Evolutionary conservation across 2,888 invertebrate genomes (phyloP), one percentile per base, ranked within the genome.

Genomic region (Antitype chi): DNA sequence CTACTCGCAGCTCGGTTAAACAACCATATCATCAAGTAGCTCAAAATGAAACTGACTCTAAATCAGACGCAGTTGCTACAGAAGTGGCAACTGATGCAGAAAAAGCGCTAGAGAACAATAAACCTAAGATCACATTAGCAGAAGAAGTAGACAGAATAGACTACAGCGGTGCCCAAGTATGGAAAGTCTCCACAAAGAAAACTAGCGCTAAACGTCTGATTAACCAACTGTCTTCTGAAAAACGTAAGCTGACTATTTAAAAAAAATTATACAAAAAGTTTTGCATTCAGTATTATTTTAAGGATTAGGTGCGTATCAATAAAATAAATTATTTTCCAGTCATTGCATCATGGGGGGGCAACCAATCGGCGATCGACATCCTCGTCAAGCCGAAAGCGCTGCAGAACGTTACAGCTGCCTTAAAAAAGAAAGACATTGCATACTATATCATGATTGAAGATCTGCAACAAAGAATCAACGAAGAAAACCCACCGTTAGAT

Each of bases 151-250:
- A 89, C 25, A 95, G 90, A 89, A 96, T 98, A 63, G 97, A 97
- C 70, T 98, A 98, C 92, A 97, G 97, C 69, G 98, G 98, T 5
- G 97, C 98, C 28, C 98, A 98, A 94, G 93, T 98, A 25, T 98
- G 98, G 98, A 97, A 98, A 90, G 97, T 98, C 62, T 93, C 83
- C 2, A 95, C 94, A 5, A 90, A 97, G 94, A 90, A 97, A 97
- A 85, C 96, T 95, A 91, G 96, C 92, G 90, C 94, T 93, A 90
- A 93, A 47, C 88, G 87, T 9, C 88, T 94, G 47, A 90, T 96
- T 62, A 90, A 89, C 47, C 91, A 95, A 88, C 80, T 96, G 55
- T 89, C 93, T 55, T 92, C 96, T 4, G 93, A 95, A 89, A 95
- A 96, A 84, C 89, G 96, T 96, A 92, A 94, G 95, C n/a, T 52